Percentiles rank a stretch among this genome's conserved stretches.
These are phyloP conservation scores for Chitala chitala DNA, from an alignment of 2,113 vertebrate genomes.

Conservation along the genomic window DNA sequence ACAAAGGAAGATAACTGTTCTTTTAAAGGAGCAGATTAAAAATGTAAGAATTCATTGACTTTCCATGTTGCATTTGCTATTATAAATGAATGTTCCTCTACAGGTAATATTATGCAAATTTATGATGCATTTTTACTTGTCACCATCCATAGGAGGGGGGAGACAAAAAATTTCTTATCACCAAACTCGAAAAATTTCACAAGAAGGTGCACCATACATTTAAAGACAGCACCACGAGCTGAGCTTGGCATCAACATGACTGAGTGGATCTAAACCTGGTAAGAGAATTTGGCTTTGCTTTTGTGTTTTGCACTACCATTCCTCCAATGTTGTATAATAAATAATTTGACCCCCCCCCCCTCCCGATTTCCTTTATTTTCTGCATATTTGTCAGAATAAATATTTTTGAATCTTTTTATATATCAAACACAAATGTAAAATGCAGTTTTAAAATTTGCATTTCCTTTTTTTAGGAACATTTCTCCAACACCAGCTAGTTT, in stretches of 20 bases:
- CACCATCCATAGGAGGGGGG: background rate
- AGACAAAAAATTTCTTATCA: background rate
- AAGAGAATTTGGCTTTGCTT: too few species aligned
- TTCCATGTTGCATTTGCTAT: background rate
- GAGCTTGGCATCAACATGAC: background rate
- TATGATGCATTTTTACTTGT: background rate
- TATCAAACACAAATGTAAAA: too few species aligned
- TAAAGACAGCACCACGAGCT: background rate
- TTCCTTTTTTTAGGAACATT: too few species aligned
- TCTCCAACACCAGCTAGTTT: too few species aligned
- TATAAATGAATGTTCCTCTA: too few species aligned
- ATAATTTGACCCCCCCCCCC: too few species aligned
- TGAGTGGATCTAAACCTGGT: background rate
- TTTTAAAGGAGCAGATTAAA: conserved; percentile 81
- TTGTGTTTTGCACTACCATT: too few species aligned
- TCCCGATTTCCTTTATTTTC: too few species aligned
- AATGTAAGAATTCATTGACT: conserved; percentile 60
- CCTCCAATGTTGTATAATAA: too few species aligned
- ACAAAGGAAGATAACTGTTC: conserved; percentile 71
- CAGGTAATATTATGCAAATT: background rate
- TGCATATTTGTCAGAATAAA: too few species aligned
- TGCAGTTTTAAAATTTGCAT: too few species aligned
- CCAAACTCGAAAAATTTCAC: background rate
- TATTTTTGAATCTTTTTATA: too few species aligned
- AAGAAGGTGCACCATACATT: background rate